These are phyloP conservation scores for Mycetomoellerius zeteki DNA, from an alignment of 1,140 invertebrate species.

Conservation along the genomic window DNA sequence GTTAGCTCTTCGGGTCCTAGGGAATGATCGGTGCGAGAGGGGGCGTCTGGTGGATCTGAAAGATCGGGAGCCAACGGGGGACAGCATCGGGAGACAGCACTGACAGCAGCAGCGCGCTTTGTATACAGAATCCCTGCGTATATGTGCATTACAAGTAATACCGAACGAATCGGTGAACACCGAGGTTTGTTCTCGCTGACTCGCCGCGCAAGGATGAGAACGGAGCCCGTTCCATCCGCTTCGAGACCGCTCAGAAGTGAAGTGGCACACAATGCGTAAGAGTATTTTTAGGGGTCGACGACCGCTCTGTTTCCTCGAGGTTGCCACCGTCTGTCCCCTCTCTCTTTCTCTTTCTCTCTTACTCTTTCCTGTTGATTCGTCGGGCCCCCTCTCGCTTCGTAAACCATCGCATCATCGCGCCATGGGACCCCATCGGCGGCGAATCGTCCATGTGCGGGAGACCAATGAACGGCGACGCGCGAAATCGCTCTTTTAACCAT, in stretches of 20 bases:
- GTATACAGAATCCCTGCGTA: slow-evolving; percentile 62
- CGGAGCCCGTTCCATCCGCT: slow-evolving; percentile 59
- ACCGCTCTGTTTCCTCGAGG: slow-evolving; percentile 84
- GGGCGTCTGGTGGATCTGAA: slow-evolving; percentile 34
- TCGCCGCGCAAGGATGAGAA: slow-evolving; percentile 57
- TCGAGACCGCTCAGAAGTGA: slow-evolving; percentile 80
- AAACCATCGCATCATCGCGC: slow-evolving; percentile 22
- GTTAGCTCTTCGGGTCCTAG: slow-evolving; percentile 70
- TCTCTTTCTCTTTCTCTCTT: background rate
- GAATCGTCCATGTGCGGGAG: slow-evolving; percentile 51
- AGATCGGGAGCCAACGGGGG: slow-evolving; percentile 28
- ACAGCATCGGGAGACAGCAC: slow-evolving; percentile 54
- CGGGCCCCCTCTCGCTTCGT: slow-evolving; percentile 6
- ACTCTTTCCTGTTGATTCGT: slow-evolving; percentile 14
- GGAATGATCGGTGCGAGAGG: slow-evolving; percentile 8
- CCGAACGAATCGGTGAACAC: slow-evolving; percentile 65
- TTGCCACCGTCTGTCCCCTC: slow-evolving; percentile 61
- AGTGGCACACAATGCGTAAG: slow-evolving; percentile 86
- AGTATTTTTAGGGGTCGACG: slow-evolving; percentile 84
- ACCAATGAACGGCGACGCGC: slow-evolving; percentile 44
- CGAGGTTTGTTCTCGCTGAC: slow-evolving; percentile 66
- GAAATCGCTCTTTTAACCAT: slow-evolving; percentile 48
- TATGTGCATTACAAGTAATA: slow-evolving; percentile 67
- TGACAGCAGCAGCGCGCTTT: background rate
- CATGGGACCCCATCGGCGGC: slow-evolving; percentile 30